Evolutionary conservation across 2,797 vertebrate species (phyloP).

Genomic region (Pseudomugil tenellus): DNA sequence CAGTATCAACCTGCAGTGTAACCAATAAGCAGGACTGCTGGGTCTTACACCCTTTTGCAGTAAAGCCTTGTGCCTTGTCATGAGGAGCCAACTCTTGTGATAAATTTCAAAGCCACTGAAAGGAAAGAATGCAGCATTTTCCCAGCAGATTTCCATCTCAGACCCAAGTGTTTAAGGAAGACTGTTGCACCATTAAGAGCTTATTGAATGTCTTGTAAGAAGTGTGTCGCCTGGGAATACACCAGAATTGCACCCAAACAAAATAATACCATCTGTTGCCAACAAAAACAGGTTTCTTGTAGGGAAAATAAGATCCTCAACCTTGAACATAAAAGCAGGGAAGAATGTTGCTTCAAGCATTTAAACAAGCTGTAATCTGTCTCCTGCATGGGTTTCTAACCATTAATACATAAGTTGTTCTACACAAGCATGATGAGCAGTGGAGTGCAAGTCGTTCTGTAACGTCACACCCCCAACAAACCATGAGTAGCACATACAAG

Average conservation of each 20-base stretch:
- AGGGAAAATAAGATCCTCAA: constrained; percentile 58
- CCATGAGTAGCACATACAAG: constrained; percentile 20
- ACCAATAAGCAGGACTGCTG: constrained; percentile 46
- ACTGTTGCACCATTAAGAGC: constrained; percentile 41
- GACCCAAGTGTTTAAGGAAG: constrained; percentile 45
- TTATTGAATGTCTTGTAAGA: constrained; percentile 39
- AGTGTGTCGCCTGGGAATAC: constrained; percentile 12
- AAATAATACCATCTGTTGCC: constrained; percentile 51
- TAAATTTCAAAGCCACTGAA: constrained; percentile 40
- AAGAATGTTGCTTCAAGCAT: constrained; percentile 33
- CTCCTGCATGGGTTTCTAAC: constrained; percentile 24
- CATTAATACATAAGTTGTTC: constrained; percentile 28
- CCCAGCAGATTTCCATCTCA: constrained; percentile 56
- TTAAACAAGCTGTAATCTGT: constrained; percentile 23
- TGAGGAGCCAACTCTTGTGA: constrained; percentile 44
- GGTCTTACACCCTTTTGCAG: constrained; percentile 57
- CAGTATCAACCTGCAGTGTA: constrained; percentile 60
- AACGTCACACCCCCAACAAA: constrained; percentile 38
- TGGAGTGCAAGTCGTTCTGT: constrained; percentile 33
- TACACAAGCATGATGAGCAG: constrained; percentile 29
- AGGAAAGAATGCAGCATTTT: constrained; percentile 58
- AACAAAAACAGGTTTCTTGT: constrained; percentile 47
- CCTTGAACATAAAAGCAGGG: constrained; percentile 31
- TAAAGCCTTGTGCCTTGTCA: constrained; percentile 27
- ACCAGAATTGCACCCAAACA: constrained; percentile 42